phyloP scores from a whole-genome alignment of 2,113 vertebrate genomes.

The Ailurus styani region DNA sequence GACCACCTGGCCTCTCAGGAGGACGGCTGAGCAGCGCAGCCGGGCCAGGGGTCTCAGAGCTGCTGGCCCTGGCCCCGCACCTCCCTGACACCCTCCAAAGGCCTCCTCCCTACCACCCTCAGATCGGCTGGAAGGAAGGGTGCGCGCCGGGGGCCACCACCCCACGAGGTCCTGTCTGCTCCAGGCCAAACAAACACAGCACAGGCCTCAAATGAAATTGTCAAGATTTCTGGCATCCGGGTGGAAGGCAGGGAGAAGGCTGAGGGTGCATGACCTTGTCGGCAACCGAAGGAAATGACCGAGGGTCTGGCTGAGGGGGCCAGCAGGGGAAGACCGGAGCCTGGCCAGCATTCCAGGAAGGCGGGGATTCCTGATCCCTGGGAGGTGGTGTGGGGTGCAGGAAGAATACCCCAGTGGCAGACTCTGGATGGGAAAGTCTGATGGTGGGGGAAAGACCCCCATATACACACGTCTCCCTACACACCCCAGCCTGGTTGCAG shows the following conservation, averaged over 20 bases:
- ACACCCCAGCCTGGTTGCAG: too few species aligned
- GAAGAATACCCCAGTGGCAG: not conserved
- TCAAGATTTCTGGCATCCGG: not conserved
- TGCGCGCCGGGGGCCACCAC: fast-evolving
- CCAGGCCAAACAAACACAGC: not conserved
- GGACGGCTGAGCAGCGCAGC: not conserved
- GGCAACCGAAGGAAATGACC: fast-evolving
- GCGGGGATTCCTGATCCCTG: not conserved
- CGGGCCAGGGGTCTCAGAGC: not conserved
- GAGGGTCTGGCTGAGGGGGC: not conserved
- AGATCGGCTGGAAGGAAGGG: fast-evolving
- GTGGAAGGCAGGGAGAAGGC: not conserved
- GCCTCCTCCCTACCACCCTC: not conserved
- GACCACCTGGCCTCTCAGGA: not conserved
- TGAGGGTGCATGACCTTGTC: fast-evolving
- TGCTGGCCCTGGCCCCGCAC: not conserved
- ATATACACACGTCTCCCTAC: fast-evolving
- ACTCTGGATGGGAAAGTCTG: too few species aligned
- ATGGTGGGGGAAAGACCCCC: fast-evolving
- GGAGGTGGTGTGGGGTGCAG: not conserved
- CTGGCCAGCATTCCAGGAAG: not conserved
- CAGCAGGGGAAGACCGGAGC: not conserved
- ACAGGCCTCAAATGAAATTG: not conserved
- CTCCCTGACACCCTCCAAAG: not conserved
- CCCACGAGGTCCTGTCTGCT: not conserved